Conservation (phyloP, 2,113 vertebrate genomes). For the Helogale parvula region DNA sequence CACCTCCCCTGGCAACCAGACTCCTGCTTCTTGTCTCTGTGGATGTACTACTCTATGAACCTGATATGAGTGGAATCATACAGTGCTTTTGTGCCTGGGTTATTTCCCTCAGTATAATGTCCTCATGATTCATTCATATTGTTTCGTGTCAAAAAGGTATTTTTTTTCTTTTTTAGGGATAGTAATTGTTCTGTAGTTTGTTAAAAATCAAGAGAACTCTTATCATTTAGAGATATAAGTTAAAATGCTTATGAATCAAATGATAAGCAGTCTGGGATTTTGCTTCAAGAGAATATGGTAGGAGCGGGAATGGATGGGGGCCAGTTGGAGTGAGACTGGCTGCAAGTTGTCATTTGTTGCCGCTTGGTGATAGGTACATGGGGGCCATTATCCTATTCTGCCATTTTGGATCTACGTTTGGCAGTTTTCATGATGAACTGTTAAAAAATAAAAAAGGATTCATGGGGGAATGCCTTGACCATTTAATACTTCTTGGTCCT, state of each 20-base stretch:
- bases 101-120: neutral
- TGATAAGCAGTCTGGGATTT: neutral
- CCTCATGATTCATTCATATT: neutral
- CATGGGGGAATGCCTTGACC: neutral
- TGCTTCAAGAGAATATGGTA: constrained; percentile 1
- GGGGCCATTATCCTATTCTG: neutral
- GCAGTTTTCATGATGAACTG: constrained; percentile 23
- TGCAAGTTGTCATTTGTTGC: constrained; percentile 19
- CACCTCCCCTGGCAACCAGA: neutral
- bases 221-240: neutral
- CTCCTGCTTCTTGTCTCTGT: neutral
- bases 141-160: neutral
- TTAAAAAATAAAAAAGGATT: neutral
- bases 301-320: neutral
- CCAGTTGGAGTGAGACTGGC: neutral
- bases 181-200: neutral
- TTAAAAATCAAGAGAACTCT: neutral
- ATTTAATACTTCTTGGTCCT: neutral
- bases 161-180: neutral
- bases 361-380: neutral
- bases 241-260: constrained; percentile 29
- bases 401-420: neutral
- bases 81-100: neutral
- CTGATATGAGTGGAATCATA: neutral
- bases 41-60: neutral